Base-by-base conservation (phyloP, 1,140 invertebrate genomes). In the Atopsyche davidsoni region DNA sequence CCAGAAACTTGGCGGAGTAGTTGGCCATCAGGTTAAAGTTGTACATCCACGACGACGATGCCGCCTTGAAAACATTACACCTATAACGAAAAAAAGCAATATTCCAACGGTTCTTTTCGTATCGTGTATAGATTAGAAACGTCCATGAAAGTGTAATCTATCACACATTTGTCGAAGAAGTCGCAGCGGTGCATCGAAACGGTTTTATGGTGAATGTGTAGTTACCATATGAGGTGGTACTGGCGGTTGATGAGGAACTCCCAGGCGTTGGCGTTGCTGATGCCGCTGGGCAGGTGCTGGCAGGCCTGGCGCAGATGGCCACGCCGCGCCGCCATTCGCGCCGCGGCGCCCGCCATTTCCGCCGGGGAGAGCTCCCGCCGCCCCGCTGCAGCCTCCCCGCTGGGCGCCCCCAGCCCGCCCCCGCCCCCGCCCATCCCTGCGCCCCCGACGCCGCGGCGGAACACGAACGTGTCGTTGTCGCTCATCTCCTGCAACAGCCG, bases 31-130 rank as follows among this genome's bases (percentile, higher is more conserved):
- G 68, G 68, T 89, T 89, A 60, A 89, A 89, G 68, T 89, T 89
- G 67, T 88, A 89, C 85, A 92, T 87, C 87, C 87, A 91, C 0
- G 87, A 89, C 1, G 87, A 87, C 21, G 86, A 89, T 1, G 87
- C 89, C 9, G 87, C 87, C 75, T 90, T 89, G 66, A 89, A 90
- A 44, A 90, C 79, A 64, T 89, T 89, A 64, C 87, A 90, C 82
- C 73, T 76, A 39, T 24, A 46, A 48, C 17, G 40, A 38, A 24
- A 44, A 10, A 32, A 39, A 9, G 19, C 24, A 28, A 6, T 7
- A 28, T 7, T 28, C 6, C n/a, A 28, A 28, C 6, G n/a, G 24
- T 7, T 28, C n/a, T 7, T 28, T 28, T 28, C n/a, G 6, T 28
- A n/a, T n/a, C n/a, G n/a, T n/a, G n/a, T n/a, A n/a, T n/a, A n/a